A percentile compares a stretch with the other conserved stretches of the same genome.
Evolutionary conservation across 2,888 invertebrate genomes (phyloP).

Genomic region (Pomacea canaliculata): DNA sequence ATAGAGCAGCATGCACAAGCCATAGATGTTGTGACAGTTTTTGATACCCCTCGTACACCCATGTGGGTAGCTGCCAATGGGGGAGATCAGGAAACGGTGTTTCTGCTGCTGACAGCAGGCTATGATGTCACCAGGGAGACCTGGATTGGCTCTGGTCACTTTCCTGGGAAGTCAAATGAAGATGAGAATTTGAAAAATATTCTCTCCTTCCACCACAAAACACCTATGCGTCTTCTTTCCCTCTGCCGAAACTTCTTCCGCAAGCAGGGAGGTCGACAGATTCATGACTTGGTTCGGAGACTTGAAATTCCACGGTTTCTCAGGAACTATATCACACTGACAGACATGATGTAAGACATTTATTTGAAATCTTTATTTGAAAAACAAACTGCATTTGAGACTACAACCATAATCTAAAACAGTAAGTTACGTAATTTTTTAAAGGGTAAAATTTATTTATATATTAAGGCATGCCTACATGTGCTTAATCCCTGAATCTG

Average conservation of each 20-base stretch:
- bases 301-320: conserved; percentile 42
- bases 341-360: not conserved
- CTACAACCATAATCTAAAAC: too few species aligned
- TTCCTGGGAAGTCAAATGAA: conserved; percentile 33
- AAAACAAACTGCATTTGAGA: too few species aligned
- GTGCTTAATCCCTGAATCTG: too few species aligned
- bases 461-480: too few species aligned
- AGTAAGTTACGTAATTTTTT: too few species aligned
- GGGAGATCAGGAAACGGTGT: conserved; percentile 36
- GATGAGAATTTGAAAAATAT: conserved; percentile 33
- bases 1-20: conserved; percentile 56
- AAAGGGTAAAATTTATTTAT: too few species aligned
- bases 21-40: conserved; percentile 40
- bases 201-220: conserved; percentile 38
- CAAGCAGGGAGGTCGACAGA: conserved; percentile 36
- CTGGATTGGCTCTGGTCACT: conserved; percentile 45
- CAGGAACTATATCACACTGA: conserved; percentile 29
- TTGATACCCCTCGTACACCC: conserved; percentile 46
- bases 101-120: conserved; percentile 49
- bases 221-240: conserved; percentile 44
- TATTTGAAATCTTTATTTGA: too few species aligned
- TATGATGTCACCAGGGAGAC: conserved; percentile 47
- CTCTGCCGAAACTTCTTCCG: conserved; percentile 50
- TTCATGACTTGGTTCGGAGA: conserved; percentile 35
- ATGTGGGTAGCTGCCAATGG: conserved; percentile 51